Percentiles rank a stretch among this genome's conserved stretches.
phyloP scores from a whole-genome alignment of 1,140 invertebrate genomes.

The Trachelipus rathkii region DNA sequence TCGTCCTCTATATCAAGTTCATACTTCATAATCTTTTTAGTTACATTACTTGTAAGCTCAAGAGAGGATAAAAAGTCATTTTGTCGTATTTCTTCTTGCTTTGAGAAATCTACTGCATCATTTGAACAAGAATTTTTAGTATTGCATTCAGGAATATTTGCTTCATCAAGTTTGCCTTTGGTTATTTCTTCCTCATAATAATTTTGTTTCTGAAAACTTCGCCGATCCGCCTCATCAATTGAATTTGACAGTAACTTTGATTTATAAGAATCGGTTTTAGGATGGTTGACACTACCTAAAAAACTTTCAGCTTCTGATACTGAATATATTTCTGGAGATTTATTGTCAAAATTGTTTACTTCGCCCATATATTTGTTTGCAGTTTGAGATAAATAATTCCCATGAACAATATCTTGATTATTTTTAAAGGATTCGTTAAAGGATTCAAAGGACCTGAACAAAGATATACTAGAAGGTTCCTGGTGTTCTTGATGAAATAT shows the following conservation, averaged over 20 bases:
- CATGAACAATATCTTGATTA: not conserved
- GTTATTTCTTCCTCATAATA: not conserved
- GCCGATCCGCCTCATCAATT: not conserved
- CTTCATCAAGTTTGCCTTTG: not conserved
- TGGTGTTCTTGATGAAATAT: not conserved
- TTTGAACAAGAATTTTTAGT: not conserved
- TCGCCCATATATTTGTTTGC: not conserved
- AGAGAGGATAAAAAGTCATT: conserved; percentile 27
- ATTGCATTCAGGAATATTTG: not conserved
- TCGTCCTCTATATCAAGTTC: conserved; percentile 24
- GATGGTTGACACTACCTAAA: not conserved
- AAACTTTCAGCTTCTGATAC: not conserved
- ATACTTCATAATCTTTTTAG: conserved; percentile 23
- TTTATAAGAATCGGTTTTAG: not conserved
- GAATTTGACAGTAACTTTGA: not conserved
- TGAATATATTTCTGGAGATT: not conserved
- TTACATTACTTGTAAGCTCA: conserved; percentile 20
- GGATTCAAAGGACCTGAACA: not conserved
- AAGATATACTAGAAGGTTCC: not conserved
- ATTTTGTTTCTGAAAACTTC: not conserved
- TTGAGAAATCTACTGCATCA: not conserved
- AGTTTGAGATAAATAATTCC: not conserved
- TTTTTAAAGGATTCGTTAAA: not conserved
- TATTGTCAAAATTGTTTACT: not conserved
- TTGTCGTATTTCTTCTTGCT: conserved; percentile 20